Base-by-base conservation (phyloP, 1,140 invertebrate species). In the Neotoxoptera formosana region DNA sequence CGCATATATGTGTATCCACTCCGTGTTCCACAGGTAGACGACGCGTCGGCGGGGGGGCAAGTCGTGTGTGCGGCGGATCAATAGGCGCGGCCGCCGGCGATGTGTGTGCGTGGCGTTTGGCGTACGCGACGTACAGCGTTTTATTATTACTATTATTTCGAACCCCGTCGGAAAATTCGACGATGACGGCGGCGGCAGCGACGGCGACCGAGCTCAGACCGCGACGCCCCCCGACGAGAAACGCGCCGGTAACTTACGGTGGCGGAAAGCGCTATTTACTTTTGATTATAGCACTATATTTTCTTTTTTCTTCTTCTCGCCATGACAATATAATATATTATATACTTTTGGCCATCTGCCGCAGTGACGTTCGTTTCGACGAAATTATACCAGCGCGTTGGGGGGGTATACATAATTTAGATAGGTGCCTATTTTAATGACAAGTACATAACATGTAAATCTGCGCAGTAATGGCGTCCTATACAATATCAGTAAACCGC, bases 21-120 rank as follows among this genome's bases (percentile, higher is more conserved):
- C 67, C 30, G 41, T 36, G 53, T 76, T 91, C 90, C 90, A 91
- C 90, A 91, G 90, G 90, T 91, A 91, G 90, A 91, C 90, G 90
- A 91, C 47, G 90, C 47, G 90, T 81, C 90, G 67, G 45, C 67
- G 45, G 67, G 45, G 90, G 67, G 90, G 90, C 67, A n/a, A 83
- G 87, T 89, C 45, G 45, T 91, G 53, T 60, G 14, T 34, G 47
- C 11, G 11, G 90, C n/a, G 41, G 67, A 91, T 91, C 90, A 91
- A 91, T 91, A 91, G 45, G 90, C 56, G 67, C 67, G 67, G 56
- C 53, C 51, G 36, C 41, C 41, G 36, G 21, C 45, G 23, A 41
- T 23, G 90, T n/a, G 20, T 20, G n/a, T 76, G 36, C 45, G 34
- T 56, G 17, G 30, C 47, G n/a, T 53, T 23, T 30, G 36, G 30